A percentile compares a stretch with the other conserved stretches of the same genome.
Evolutionary conservation across 2,888 invertebrate genomes (phyloP).

Genomic region (Tetragnatha montana): DNA sequence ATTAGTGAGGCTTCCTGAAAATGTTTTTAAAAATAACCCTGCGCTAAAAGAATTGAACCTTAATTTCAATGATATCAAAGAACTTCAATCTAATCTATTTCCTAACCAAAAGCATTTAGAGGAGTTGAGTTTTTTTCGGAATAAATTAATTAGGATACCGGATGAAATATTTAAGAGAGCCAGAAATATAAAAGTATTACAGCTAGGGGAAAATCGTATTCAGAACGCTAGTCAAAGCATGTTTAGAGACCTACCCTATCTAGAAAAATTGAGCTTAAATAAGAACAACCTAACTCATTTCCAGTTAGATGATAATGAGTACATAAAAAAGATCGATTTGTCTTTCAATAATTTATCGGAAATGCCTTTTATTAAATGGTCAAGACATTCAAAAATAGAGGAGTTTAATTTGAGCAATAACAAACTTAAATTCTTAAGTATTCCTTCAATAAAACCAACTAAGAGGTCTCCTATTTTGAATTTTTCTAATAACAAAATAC

Average conservation of each 20-base stretch:
- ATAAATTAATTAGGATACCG: conserved; percentile 48
- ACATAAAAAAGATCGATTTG: conserved; percentile 84
- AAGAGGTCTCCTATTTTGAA: background rate
- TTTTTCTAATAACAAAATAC: conserved; percentile 37
- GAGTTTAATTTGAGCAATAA: conserved; percentile 43
- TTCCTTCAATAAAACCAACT: background rate
- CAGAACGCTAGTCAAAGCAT: conserved; percentile 15
- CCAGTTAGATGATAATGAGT: conserved; percentile 81
- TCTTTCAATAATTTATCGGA: conserved; percentile 81
- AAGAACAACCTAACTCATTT: conserved; percentile 82
- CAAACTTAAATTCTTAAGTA: conserved; percentile 4
- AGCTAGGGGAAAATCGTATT: conserved; percentile 40
- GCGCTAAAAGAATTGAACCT: conserved; percentile 71
- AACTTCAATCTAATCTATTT: conserved; percentile 37
- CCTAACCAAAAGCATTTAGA: conserved; percentile 44
- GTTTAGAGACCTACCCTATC: background rate
- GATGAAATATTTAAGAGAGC: conserved; percentile 38
- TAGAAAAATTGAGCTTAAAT: conserved; percentile 78
- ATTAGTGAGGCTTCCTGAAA: conserved; percentile 79
- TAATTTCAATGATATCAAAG: conserved; percentile 63
- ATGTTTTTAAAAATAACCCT: conserved; percentile 66
- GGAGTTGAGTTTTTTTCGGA: conserved; percentile 45
- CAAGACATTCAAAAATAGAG: conserved; percentile 65
- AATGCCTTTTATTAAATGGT: conserved; percentile 78
- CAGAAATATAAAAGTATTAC: conserved; percentile 35